phyloP scores from a whole-genome alignment of 2,888 invertebrate genomes.

The Spisula solida region DNA sequence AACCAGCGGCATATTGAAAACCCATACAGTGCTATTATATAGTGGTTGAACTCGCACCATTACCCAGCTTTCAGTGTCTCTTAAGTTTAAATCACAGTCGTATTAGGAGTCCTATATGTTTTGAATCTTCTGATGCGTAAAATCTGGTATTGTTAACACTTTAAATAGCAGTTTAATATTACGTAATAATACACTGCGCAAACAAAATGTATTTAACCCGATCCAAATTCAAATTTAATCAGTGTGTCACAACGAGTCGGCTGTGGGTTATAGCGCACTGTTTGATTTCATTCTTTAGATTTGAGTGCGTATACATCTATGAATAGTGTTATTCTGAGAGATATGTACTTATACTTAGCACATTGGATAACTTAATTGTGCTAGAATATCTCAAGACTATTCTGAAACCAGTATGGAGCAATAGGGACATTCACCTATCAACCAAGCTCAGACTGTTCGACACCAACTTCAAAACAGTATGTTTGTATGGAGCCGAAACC shows the following conservation, averaged over 20 bases:
- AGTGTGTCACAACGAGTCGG: not conserved
- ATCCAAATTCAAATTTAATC: not conserved
- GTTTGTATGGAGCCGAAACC: no score
- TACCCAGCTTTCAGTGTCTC: not conserved
- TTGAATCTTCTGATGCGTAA: constrained; percentile 6
- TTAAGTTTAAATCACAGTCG: constrained; percentile 6
- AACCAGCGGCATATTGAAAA: not conserved
- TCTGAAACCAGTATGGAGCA: no score
- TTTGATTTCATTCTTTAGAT: not conserved
- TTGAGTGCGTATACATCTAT: not conserved
- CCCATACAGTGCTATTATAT: not conserved
- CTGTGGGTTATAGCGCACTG: not conserved
- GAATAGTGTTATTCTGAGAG: not conserved
- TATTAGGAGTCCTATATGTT: not conserved
- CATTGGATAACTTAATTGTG: no score
- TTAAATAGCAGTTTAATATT: constrained; percentile 2
- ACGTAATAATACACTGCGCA: not conserved
- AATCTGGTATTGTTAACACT: not conserved
- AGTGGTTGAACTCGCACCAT: not conserved
- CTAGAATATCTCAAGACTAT: no score
- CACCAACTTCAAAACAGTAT: no score
- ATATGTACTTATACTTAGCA: no score
- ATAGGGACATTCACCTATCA: no score
- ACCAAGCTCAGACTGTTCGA: no score
- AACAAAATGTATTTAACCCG: not conserved